Conservation (phyloP, 2,113 vertebrate genomes). For the Platichthys flesus region DNA sequence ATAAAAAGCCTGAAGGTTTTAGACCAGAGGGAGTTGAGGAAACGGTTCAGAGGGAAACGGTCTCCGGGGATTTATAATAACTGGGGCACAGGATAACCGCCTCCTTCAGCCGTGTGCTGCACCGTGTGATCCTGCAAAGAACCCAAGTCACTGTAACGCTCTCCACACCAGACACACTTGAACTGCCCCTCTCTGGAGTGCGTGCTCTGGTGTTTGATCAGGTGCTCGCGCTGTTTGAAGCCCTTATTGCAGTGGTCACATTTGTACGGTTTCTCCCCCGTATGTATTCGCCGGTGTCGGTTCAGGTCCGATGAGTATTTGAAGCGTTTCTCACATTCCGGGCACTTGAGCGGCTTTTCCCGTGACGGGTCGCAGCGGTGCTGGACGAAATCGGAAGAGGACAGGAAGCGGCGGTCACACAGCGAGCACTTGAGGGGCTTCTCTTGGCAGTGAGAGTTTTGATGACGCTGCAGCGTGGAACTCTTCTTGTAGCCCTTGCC, state of each 20-base stretch:
- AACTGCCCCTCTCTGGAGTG: conserved; percentile 96
- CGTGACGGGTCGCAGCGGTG: conserved; percentile 94
- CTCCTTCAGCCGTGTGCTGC: conserved; percentile 91
- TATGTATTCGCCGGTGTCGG: conserved; percentile 94
- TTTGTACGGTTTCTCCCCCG: conserved; percentile 97
- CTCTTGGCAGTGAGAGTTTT: conserved; percentile 93
- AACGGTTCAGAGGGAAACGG: neutral
- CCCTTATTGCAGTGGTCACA: conserved; percentile 95
- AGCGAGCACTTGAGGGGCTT: conserved; percentile 96
- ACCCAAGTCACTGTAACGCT: conserved; percentile 93
- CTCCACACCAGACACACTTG: conserved; percentile 98
- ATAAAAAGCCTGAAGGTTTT: conserved; percentile 9
- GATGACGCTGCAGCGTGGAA: conserved; percentile 95
- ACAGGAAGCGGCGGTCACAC: conserved; percentile 96
- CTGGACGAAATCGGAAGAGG: conserved; percentile 95
- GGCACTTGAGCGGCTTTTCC: conserved; percentile 95
- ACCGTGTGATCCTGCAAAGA: conserved; percentile 96
- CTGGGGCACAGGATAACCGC: conserved; percentile 89
- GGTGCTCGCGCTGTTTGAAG: conserved; percentile 97
- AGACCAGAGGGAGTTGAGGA: neutral
- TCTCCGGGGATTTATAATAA: conserved; percentile 83
- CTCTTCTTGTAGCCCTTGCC: conserved; percentile 97
- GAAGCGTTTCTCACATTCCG: conserved; percentile 96
- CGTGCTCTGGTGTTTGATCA: conserved; percentile 95
- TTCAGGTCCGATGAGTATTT: conserved; percentile 97